Base-by-base conservation (phyloP, 2,797 vertebrate species). In the Apogon talboti region DNA sequence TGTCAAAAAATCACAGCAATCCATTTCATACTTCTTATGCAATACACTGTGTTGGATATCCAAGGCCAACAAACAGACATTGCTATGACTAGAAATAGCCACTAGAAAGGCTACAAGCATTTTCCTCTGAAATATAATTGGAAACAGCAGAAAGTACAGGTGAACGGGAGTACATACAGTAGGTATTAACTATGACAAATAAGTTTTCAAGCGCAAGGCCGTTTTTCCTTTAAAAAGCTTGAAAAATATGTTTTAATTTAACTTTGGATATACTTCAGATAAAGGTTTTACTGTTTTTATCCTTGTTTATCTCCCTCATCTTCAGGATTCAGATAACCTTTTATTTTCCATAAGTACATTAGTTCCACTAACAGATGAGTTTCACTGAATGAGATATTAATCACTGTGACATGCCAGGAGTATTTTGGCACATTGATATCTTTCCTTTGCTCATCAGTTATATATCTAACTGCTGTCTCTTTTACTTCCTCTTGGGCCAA, bases 331-430 rank as follows among this genome's bases (percentile, higher is more conserved):
- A 63, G 57, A 80, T 66, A 52, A 51, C 56, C 40, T 65, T 47
- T 28, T 41, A 78, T 82, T 80, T 76, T 78, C 46, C 41, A 14
- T 59, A 47, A 75, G 58, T 14, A 1, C 49, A 56, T 83, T 76
- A 76, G 56, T 69, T 76, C 46, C 35, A 63, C 54, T 50, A 49
- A 69, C 71, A 35, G 52, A 61, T 65, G 30, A 66, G 50, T 49
- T 70, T 63, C 35, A 33, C 10, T 41, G 64, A 61, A 72, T 66
- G 61, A 78, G 60, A 84, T 70, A 69, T 74, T 15, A 64, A 82
- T 79, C 43, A 3, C 19, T 35, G 19, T 41, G 54, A 79, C 66
- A 55, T 62, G 38, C 49, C 61, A 47, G 51, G 42, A 59, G 45
- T 69, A 42, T 66, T 78, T 65, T 76, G 64, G 73, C 71, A 62